Percentiles rank a stretch among this genome's conserved stretches.
Evolutionary conservation across 1,140 invertebrate genomes (phyloP).

Genomic region (Uloborus diversus): DNA sequence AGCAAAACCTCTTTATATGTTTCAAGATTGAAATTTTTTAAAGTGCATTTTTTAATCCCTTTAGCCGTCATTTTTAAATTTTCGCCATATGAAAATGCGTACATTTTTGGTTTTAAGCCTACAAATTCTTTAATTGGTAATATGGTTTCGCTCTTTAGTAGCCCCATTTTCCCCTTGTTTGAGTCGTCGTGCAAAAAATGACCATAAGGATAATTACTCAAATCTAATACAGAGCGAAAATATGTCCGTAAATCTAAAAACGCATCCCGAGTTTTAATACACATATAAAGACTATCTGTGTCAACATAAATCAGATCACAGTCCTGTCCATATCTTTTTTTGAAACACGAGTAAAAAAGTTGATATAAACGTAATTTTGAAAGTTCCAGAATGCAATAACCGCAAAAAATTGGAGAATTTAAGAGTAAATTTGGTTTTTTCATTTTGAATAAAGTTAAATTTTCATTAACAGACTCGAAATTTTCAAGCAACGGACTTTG

Average conservation of each 20-base stretch:
- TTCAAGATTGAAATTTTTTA: not conserved
- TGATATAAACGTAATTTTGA: conserved; percentile 1
- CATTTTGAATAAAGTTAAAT: conserved; percentile 52
- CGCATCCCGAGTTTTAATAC: not conserved
- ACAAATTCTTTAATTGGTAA: conserved; percentile 17
- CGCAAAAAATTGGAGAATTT: conserved; percentile 60
- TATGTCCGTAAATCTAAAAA: too few species aligned
- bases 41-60: not conserved
- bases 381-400: not conserved
- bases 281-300: not conserved
- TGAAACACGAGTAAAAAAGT: not conserved
- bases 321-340: not conserved
- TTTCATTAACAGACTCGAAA: conserved; percentile 57
- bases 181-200: not conserved
- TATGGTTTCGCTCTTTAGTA: not conserved
- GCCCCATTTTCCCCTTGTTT: conserved; percentile 5
- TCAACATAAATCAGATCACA: not conserved
- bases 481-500: conserved; percentile 53
- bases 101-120: conserved; percentile 16
- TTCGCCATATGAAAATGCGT: not conserved
- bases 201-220: not conserved
- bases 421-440: conserved; percentile 54
- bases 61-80: conserved; percentile 19
- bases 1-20: not conserved
- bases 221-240: not conserved